phyloP scores from a whole-genome alignment of 2,113 vertebrate species.

The Gallinago undulata region DNA sequence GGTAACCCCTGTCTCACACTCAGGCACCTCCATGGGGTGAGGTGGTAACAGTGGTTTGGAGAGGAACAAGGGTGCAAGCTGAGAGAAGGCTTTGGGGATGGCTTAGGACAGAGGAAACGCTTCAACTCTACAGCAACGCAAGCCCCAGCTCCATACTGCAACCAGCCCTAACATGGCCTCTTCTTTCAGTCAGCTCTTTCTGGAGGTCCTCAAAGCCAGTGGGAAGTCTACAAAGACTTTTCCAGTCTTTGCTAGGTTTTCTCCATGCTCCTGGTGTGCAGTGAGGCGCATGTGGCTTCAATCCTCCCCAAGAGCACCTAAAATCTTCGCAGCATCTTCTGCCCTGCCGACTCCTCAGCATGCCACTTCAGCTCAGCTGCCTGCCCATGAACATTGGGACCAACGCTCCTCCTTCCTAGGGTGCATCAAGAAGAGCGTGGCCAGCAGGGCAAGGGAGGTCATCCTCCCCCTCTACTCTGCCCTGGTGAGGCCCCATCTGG shows the following conservation, averaged over 20 bases:
- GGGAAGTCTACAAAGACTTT: not conserved
- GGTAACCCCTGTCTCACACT: not conserved
- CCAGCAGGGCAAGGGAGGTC: too few relatives aligned
- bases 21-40: not conserved
- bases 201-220: not conserved
- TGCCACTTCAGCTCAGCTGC: fast-evolving
- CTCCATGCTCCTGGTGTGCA: not conserved
- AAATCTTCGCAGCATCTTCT: not conserved
- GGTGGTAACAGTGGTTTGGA: not conserved
- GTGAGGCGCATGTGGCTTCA: fast-evolving
- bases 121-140: fast-evolving
- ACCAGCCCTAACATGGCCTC: fast-evolving
- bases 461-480: too few relatives aligned
- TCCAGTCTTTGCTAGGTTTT: not conserved
- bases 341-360: not conserved
- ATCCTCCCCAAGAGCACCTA: not conserved
- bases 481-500: too few relatives aligned
- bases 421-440: too few relatives aligned
- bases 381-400: fast-evolving
- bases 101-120: fast-evolving
- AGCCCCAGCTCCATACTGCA: not conserved
- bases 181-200: not conserved
- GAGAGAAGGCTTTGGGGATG: not conserved
- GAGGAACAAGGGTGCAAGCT: not conserved
- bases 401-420: too few relatives aligned